Evolutionary conservation across 1,140 invertebrate genomes (phyloP), one percentile per base, ranked within the genome.

Genomic region (Bemisia tabaci): DNA sequence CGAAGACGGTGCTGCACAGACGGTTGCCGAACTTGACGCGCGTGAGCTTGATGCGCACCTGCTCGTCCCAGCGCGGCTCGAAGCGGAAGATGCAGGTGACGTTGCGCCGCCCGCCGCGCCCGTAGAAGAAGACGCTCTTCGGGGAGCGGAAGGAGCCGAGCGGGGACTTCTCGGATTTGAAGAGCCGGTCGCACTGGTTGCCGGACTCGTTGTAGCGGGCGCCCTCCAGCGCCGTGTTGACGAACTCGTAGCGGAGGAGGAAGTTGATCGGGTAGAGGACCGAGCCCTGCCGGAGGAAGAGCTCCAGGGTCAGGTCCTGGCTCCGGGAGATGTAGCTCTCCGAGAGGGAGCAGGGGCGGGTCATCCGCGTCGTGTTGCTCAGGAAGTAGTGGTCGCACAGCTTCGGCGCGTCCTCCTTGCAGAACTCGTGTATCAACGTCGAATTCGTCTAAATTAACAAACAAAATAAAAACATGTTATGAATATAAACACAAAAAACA

Each of bases 81-180:
- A 92, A 91, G 72, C 85, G 82, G 73, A 90, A 85, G 39, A 85
- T 79, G 73, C 89, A 92, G 66, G 82, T 87, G 26, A 92, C 74
- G 74, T 90, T 88, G 70, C 83, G 81, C 12, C 86, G 81, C 1
- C 90, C 90, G 1, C 90, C 89, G 64, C 89, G 80, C 1, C 89
- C 89, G 71, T 88, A 92, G 70, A 90, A 84, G 77, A 92, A 92
- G 22, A 91, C 89, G 71, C 86, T 89, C 69, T 83, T 82, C 0
- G 89, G 88, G 1, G 89, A 90, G 71, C 83, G 83, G 73, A 91
- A 89, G 73, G 79, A 81, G 2, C 87, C 87, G 2, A 80, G 79
- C 22, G 74, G 74, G 26, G 73, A 65, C 5, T 21, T n/a, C 12
- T 33, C 69, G 1, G 74, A 73, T 60, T 77, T 81, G 71, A 85